Percentiles rank a stretch among this genome's conserved stretches.
phyloP scores from a whole-genome alignment of 2,888 invertebrate species.

The Cinara cedri region DNA sequence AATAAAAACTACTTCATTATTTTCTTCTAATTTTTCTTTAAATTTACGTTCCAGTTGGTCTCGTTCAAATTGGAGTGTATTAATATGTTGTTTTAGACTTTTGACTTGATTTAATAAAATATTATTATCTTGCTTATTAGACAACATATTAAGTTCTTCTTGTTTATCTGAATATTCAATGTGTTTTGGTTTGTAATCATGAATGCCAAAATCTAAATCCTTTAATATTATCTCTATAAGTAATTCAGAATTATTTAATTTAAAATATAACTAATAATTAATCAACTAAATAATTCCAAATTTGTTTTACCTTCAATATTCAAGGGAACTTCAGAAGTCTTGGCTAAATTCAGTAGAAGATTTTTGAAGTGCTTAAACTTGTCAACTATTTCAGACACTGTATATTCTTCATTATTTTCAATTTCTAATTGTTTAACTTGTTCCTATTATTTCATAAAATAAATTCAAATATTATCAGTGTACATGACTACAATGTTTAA shows the following conservation, averaged over 20 bases:
- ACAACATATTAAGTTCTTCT: constrained; percentile 16
- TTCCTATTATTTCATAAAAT: constrained; percentile 20
- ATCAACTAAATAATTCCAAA: neutral
- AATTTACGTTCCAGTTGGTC: constrained; percentile 72
- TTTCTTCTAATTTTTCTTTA: constrained; percentile 68
- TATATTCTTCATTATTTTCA: constrained; percentile 30
- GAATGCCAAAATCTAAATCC: constrained; percentile 40
- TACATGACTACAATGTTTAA: no score
- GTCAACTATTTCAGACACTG: constrained; percentile 53
- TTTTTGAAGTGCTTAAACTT: constrained; percentile 48
- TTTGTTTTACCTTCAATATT: constrained; percentile 45
- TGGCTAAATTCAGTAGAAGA: constrained; percentile 53
- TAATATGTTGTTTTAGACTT: constrained; percentile 72
- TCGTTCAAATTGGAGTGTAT: constrained; percentile 69
- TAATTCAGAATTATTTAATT: neutral
- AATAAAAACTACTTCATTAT: constrained; percentile 65
- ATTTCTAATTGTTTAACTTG: constrained; percentile 40
- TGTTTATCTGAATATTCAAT: constrained; percentile 29
- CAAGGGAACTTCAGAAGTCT: constrained; percentile 49
- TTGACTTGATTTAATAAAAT: constrained; percentile 66
- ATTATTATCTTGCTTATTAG: constrained; percentile 24
- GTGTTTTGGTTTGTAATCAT: constrained; percentile 26
- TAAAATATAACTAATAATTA: neutral
- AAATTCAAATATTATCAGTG: neutral
- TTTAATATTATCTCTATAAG: constrained; percentile 47